phyloP scores from a whole-genome alignment of 2,113 vertebrate species.

The Riparia riparia region DNA sequence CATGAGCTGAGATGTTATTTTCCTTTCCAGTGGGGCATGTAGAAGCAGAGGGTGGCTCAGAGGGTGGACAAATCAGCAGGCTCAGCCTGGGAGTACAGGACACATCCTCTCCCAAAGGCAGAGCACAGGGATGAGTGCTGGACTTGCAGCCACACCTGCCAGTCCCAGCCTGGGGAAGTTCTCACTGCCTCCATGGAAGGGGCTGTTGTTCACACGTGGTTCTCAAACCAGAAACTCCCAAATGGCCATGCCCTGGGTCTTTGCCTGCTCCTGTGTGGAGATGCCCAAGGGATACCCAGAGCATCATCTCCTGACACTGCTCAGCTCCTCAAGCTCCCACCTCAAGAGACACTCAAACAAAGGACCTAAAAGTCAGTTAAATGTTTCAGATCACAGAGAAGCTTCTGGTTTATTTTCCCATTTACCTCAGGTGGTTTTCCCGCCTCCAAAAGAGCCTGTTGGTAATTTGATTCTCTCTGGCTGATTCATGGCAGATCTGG shows the following conservation, averaged over 20 bases:
- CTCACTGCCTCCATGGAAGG: not conserved
- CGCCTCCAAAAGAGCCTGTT: not conserved
- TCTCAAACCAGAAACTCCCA: not conserved
- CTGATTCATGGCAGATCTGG: not conserved
- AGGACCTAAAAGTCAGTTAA: not conserved
- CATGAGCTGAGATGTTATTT: not conserved
- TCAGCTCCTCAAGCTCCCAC: not conserved
- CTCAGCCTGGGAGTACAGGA: rapidly evolving
- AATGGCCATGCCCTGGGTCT: not conserved
- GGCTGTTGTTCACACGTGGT: not conserved
- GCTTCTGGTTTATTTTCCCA: not conserved
- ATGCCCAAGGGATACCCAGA: not conserved
- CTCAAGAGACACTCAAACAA: not conserved
- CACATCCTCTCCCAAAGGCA: not conserved
- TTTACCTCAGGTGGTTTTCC: not conserved
- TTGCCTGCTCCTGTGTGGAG: not conserved
- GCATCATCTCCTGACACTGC: not conserved
- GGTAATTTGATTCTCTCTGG: not conserved
- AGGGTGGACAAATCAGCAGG: not conserved
- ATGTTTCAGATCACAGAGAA: not conserved
- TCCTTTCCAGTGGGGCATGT: not conserved
- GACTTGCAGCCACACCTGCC: not conserved
- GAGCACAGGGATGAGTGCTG: not conserved
- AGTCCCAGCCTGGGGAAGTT: not conserved
- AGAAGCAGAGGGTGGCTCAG: not conserved